Conservation (phyloP, 2,113 vertebrate species). For the Gorsachius goisagi region DNA sequence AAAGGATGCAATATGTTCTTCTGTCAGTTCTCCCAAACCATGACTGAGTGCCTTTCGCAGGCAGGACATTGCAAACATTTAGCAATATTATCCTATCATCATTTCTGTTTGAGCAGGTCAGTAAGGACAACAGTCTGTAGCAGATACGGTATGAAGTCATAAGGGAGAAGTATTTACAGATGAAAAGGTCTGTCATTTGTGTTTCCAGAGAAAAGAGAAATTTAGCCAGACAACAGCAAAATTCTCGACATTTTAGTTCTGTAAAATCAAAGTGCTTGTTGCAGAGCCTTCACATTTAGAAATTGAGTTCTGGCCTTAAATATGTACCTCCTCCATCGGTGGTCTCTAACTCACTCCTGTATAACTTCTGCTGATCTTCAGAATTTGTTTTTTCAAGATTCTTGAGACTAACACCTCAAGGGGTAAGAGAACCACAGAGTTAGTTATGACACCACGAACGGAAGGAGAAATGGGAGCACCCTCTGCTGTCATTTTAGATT, state of each 20-base stretch:
- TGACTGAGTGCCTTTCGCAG: not conserved
- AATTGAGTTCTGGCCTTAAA: not conserved
- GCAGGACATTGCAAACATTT: not conserved
- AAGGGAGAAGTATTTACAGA: not conserved
- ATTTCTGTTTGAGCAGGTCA: not conserved
- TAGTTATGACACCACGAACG: rapidly evolving
- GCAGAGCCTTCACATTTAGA: not conserved
- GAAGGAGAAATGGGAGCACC: conserved; percentile 20
- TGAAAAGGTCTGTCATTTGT: not conserved
- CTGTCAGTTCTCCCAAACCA: not conserved
- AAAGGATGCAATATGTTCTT: not conserved
- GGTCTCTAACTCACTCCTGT: not conserved
- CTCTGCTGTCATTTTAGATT: conserved; percentile 26
- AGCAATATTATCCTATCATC: not conserved
- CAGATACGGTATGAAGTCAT: not conserved
- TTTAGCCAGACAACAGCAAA: not conserved
- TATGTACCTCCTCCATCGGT: rapidly evolving
- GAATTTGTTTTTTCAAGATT: not conserved
- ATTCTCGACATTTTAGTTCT: not conserved
- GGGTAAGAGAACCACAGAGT: rapidly evolving
- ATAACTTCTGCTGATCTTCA: not conserved
- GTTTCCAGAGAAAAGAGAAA: not conserved
- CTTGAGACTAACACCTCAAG: not conserved
- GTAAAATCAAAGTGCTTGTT: not conserved
- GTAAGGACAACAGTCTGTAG: not conserved